phyloP scores from a whole-genome alignment of 2,113 vertebrate genomes.

The Phoenicopterus ruber region DNA sequence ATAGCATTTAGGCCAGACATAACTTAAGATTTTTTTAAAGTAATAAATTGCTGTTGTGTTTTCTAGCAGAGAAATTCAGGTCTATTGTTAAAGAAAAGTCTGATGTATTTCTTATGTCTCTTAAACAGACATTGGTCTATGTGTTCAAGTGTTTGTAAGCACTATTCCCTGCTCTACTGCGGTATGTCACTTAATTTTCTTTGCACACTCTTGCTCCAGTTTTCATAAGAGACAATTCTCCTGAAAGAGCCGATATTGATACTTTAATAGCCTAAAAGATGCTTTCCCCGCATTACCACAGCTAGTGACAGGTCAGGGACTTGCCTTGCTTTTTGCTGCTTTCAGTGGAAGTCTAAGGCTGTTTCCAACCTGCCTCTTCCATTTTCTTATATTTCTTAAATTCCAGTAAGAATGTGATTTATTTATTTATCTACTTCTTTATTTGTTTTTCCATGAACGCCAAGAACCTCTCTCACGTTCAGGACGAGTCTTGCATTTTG shows the following conservation, averaged over 20 bases:
- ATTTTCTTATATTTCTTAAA: background rate
- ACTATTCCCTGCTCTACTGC: background rate
- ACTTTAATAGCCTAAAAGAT: background rate
- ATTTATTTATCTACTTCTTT: background rate
- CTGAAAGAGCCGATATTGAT: background rate
- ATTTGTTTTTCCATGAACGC: background rate
- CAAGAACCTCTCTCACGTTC: background rate
- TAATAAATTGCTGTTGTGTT: background rate
- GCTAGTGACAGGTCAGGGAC: background rate
- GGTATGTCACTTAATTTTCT: background rate
- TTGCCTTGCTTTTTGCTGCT: background rate
- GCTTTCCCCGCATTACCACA: background rate
- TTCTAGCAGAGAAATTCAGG: background rate
- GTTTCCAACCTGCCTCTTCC: background rate
- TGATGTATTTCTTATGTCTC: background rate
- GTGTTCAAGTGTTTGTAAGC: background rate
- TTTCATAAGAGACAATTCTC: background rate
- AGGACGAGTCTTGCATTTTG: background rate
- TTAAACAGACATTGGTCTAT: background rate
- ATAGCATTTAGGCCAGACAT: background rate
- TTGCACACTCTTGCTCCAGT: background rate
- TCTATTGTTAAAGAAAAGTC: background rate
- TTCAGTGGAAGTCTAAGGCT: background rate
- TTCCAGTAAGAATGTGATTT: background rate
- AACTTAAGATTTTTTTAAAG: background rate